A percentile compares a stretch with the other conserved stretches of the same genome.
These are phyloP conservation scores for Empidonax traillii DNA, from an alignment of 2,113 vertebrate species.

Conservation along the genomic window DNA sequence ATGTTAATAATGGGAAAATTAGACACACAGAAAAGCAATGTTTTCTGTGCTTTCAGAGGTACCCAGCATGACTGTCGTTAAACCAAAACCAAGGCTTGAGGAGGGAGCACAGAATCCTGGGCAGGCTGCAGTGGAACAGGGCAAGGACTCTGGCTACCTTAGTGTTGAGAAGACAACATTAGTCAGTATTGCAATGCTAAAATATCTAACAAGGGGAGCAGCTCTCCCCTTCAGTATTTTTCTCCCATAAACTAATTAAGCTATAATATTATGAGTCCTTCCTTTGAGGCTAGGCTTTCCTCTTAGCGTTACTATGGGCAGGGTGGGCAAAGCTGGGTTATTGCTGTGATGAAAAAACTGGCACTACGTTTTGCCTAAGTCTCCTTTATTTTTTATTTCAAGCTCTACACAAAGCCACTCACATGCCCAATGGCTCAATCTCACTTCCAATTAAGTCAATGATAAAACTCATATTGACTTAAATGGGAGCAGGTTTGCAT, in stretches of 20 bases:
- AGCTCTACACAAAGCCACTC: constrained; percentile 32
- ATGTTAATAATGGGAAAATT: constrained; percentile 59
- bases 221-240: constrained; percentile 42
- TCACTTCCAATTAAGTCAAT: constrained; percentile 59
- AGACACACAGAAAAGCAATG: constrained; percentile 34
- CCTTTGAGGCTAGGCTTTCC: not conserved
- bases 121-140: not conserved
- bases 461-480: constrained; percentile 50
- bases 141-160: not conserved
- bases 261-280: constrained; percentile 34
- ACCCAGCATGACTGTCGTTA: not conserved
- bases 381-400: constrained; percentile 9
- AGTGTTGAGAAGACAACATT: not conserved
- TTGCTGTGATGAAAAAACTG: not conserved
- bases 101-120: not conserved
- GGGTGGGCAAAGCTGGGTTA: constrained; percentile 16
- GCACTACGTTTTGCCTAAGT: constrained; percentile 34
- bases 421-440: constrained; percentile 45
- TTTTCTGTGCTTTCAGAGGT: constrained; percentile 9
- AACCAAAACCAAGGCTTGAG: not conserved
- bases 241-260: constrained; percentile 53
- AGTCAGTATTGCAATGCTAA: not conserved
- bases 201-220: constrained; percentile 3
- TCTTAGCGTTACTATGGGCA: constrained; percentile 20
- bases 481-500: constrained; percentile 53